Evolutionary conservation across 2,888 invertebrate genomes (phyloP), one percentile per base, ranked within the genome.

Genomic region (Epistrophe grossulariae): DNA sequence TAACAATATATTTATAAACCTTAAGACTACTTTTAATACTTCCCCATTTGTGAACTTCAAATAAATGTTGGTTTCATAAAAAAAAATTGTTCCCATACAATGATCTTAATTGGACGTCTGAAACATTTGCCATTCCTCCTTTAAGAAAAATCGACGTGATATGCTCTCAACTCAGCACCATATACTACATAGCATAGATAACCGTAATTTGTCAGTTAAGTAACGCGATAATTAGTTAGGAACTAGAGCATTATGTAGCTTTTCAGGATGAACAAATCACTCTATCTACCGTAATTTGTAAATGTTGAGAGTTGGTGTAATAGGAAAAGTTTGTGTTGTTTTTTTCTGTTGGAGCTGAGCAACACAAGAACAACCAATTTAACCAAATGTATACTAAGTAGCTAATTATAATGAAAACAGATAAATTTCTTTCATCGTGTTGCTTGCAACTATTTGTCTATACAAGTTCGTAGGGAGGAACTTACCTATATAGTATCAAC

Each of bases 161-260:
- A 31, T 48, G 35, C 45, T 31, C 28, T 17, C 28, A 45, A 10
- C 66, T 66, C 48, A 66, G 66, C 28, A 66, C 48, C 11, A 48
- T 31, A 31, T 31, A 17, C 72, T 70, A 38, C 57, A 24, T 35
- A 13, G 17, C 15, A 35, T 4, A 70, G 31, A 82, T 74, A 76
- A 76, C 83, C 48, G 59, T 55, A 79, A 87, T 87, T 87, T 87
- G 79, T 87, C 87, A 87, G 87, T 74, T 87, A 52, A 76, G 76
- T 76, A 76, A 83, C 72, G 79, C 76, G 82, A 79, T 87, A 87
- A 87, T 87, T 87, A 87, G 83, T 76, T 76, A 72, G 60, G 72
- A 87, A 79, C 66, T 79, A 60, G 72, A 76, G 79, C 79, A 68
- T 52, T 24, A n/a, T 15, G 62, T 24, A 76, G 48, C 79, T 72